Evolutionary conservation across 2,888 invertebrate species (phyloP), one percentile per base, ranked within the genome.

Genomic region (Sicus ferrugineus): DNA sequence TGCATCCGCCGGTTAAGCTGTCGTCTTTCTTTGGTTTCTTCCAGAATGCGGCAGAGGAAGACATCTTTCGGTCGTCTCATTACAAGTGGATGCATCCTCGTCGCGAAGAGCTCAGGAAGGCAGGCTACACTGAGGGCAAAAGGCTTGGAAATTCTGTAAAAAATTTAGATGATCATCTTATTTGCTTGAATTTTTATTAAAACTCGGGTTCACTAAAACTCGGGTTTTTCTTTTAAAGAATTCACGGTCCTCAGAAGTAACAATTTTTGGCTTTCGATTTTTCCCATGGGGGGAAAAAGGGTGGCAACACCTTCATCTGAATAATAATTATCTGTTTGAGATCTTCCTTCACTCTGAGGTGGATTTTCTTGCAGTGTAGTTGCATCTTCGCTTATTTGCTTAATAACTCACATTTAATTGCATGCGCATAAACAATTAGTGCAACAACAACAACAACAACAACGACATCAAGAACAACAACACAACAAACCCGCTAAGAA

Each of bases 391-490:
- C 38, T 54, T 67, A 67, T 64, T 69, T 58, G 56, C 64, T 69
- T 69, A 69, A 69, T 69, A 69, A 64, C 64, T 69, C 58, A 28
- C 31, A 58, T 62, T 64, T 69, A 69, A 69, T 69, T 69, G 69
- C 69, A 69, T 69, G 63, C 64, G 48, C 63, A 62, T 52, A 68
- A 52, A 63, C 54, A 67, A 67, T 64, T 52, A 19, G 11, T 61
- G n/a, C 11, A 38, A 61, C 61, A 42, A 34, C 34, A 31, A 38
- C 61, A 58, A 31, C 30, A 21, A 7, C 19, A 59, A 59, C 31
- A 14, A 73, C 79, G 21, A 78, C 79, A 76, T 76, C 77, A 73
- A 52, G 34, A 42, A 42, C 42, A 38, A 58, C 54, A 54, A 46
- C 28, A 34, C 26, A 46, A 26, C 42, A n/a, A 2, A 42, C 42